Conservation (phyloP, 2,888 invertebrate species). For the Mongoloraphidia duomilia region DNA sequence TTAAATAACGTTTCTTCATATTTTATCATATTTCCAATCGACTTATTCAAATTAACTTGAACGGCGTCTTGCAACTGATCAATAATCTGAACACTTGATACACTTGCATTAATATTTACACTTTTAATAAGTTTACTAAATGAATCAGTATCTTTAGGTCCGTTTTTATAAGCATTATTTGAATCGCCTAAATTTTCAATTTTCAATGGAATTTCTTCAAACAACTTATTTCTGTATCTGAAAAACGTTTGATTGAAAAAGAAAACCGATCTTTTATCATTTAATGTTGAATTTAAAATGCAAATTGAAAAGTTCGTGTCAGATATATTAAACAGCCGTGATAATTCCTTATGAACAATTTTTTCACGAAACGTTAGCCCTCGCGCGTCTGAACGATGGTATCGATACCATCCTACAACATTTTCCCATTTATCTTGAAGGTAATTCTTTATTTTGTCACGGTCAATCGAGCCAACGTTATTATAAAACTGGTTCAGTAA, state of each 20-base stretch:
- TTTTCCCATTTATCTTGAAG: slow-evolving; percentile 37
- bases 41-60: slow-evolving; percentile 22
- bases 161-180: slow-evolving; percentile 22
- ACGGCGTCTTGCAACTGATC: slow-evolving; percentile 24
- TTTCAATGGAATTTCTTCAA: slow-evolving; percentile 33
- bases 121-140: slow-evolving; percentile 22
- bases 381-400: slow-evolving; percentile 36
- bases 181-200: slow-evolving; percentile 34
- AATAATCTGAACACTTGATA: slow-evolving; percentile 20
- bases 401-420: slow-evolving; percentile 56
- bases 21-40: slow-evolving; percentile 21
- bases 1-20: slow-evolving; percentile 25
- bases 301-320: slow-evolving; percentile 48
- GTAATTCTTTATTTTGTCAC: slow-evolving; percentile 36
- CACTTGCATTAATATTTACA: slow-evolving; percentile 18
- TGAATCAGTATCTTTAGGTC: slow-evolving; percentile 21
- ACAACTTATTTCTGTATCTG: slow-evolving; percentile 38
- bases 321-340: slow-evolving; percentile 38
- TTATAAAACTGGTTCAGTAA: slow-evolving; percentile 41
- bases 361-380: slow-evolving; percentile 47
- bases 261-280: slow-evolving; percentile 40
- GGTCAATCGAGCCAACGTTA: slow-evolving; percentile 40
- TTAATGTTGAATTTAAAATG: slow-evolving; percentile 38
- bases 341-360: slow-evolving; percentile 45
- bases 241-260: slow-evolving; percentile 47